Evolutionary conservation across 2,888 invertebrate genomes (phyloP).

Genomic region (Cryptophagus acutangulus): DNA sequence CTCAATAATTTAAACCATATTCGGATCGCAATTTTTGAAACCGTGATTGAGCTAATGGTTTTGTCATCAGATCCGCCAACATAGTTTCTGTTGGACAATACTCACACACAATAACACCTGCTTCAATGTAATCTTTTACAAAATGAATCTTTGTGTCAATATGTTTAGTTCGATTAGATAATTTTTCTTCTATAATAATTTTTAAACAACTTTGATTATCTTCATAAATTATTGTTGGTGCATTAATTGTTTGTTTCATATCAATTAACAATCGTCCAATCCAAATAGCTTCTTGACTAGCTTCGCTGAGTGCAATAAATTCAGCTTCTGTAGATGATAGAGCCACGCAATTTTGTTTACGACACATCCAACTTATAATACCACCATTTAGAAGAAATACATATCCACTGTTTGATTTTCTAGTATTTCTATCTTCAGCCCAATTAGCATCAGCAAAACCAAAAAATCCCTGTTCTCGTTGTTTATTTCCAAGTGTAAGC

Average conservation of each 20-base stretch:
- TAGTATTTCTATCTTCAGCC: constrained; percentile 30
- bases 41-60: no score
- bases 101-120: constrained; percentile 14
- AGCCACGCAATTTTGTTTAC: constrained; percentile 30
- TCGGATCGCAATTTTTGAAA: no score
- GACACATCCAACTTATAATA: constrained; percentile 31
- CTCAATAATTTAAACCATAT: no score
- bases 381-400: constrained; percentile 24
- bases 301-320: constrained; percentile 26
- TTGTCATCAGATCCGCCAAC: constrained; percentile 29
- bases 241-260: neutral
- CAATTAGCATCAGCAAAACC: constrained; percentile 39
- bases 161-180: constrained; percentile 14
- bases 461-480: no score
- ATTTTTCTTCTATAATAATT: constrained; percentile 10
- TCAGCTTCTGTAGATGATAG: constrained; percentile 30
- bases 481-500: constrained; percentile 15
- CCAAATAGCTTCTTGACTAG: constrained; percentile 19
- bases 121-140: constrained; percentile 2
- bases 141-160: constrained; percentile 9
- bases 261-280: constrained; percentile 15
- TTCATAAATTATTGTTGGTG: constrained; percentile 15
- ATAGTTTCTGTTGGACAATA: constrained; percentile 31
- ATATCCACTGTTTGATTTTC: constrained; percentile 37
- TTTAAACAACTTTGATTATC: constrained; percentile 23